phyloP scores from a whole-genome alignment of 2,888 invertebrate species.

The Drosophila melanosoma region DNA sequence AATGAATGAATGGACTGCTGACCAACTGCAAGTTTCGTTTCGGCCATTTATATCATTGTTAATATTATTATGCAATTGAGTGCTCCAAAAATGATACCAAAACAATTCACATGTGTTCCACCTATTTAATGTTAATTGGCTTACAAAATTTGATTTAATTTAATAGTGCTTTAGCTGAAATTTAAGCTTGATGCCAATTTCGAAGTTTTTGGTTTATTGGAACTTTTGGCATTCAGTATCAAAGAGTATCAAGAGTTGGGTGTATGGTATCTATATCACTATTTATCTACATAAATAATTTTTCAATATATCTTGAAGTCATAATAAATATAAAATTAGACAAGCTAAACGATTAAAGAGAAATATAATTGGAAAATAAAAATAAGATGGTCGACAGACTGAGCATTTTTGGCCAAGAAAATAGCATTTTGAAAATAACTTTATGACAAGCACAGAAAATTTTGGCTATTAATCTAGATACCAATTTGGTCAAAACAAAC shows the following conservation, averaged over 20 bases:
- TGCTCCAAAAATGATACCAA: constrained; percentile 14
- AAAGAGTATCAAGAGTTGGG: too few species aligned
- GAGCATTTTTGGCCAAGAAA: too few species aligned
- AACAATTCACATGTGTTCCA: constrained; percentile 8
- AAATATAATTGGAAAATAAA: too few species aligned
- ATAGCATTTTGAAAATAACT: not conserved
- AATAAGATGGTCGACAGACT: too few species aligned
- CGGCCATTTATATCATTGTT: constrained; percentile 9
- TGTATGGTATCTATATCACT: too few species aligned
- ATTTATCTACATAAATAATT: too few species aligned
- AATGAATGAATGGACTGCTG: constrained; percentile 55
- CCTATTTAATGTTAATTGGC: too few species aligned
- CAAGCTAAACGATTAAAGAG: too few species aligned
- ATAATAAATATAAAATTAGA: too few species aligned
- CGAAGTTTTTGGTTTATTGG: not conserved
- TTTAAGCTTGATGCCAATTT: not conserved
- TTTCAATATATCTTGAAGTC: too few species aligned
- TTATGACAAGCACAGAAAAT: not conserved
- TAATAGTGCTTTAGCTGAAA: not conserved
- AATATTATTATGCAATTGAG: constrained; percentile 33
- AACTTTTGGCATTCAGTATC: not conserved
- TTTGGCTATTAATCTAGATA: not conserved
- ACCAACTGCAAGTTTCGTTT: constrained; percentile 51
- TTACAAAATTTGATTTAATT: not conserved
- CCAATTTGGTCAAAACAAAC: not conserved